Evolutionary conservation across 2,888 invertebrate species (phyloP).

Genomic region (Chironomus riparius): DNA sequence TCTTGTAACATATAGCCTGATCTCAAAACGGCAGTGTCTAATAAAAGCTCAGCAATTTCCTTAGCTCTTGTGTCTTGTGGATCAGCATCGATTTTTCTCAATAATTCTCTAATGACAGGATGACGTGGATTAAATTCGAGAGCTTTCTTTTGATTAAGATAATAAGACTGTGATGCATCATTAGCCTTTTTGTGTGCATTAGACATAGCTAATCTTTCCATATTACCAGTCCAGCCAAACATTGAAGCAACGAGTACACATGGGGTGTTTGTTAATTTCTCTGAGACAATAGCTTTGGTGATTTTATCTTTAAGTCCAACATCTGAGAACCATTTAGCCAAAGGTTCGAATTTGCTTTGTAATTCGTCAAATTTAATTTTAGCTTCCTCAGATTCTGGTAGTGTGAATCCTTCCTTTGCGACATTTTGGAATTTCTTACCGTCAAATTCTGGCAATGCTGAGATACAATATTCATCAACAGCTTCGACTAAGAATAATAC

Average conservation of each 20-base stretch:
- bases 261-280: constrained; percentile 82
- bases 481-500: constrained; percentile 91
- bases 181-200: constrained; percentile 96
- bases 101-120: constrained; percentile 85
- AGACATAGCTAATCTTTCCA: constrained; percentile 90
- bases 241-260: constrained; percentile 93
- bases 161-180: constrained; percentile 79
- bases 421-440: constrained; percentile 99
- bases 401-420: constrained; percentile 92
- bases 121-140: constrained; percentile 96
- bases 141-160: constrained; percentile 90
- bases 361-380: constrained; percentile 70
- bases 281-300: constrained; percentile 74
- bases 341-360: constrained; percentile 74
- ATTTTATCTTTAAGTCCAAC: constrained; percentile 69
- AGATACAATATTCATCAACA: constrained; percentile 96
- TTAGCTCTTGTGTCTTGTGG: constrained; percentile 67
- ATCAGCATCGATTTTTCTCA: constrained; percentile 70
- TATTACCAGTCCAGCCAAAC: constrained; percentile 99
- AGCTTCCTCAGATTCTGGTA: constrained; percentile 61
- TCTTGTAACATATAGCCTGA: constrained; percentile 91
- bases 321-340: constrained; percentile 83
- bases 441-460: constrained; percentile 94
- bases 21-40: constrained; percentile 82
- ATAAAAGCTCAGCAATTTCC: constrained; percentile 81